phyloP scores from a whole-genome alignment of 2,113 vertebrate species.

The Serinus canaria region DNA sequence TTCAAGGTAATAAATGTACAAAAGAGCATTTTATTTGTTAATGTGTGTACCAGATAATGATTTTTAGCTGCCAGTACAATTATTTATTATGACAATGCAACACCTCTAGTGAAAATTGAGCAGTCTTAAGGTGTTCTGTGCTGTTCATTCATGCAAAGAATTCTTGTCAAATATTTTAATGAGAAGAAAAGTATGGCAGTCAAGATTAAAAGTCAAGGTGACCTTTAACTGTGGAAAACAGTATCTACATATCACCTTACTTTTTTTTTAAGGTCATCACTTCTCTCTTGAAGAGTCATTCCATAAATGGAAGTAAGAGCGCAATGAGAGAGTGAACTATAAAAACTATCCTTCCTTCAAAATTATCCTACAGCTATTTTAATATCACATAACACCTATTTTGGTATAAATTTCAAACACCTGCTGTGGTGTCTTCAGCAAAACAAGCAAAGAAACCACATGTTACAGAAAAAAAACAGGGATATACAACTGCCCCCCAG shows the following conservation, averaged over 20 bases:
- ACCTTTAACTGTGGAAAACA: conserved; percentile 67
- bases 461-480: not conserved
- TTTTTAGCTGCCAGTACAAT: conserved; percentile 32
- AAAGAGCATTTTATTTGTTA: conserved; percentile 9
- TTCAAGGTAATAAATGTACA: not conserved
- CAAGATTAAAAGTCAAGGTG: conserved; percentile 75
- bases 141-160: conserved; percentile 73
- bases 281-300: conserved; percentile 24
- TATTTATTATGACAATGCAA: conserved; percentile 47
- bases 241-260: conserved; percentile 47
- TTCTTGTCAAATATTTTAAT: conserved; percentile 81
- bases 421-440: not conserved
- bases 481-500: not conserved
- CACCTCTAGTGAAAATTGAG: conserved; percentile 37
- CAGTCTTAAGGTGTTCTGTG: conserved; percentile 55
- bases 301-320: not conserved
- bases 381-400: not conserved
- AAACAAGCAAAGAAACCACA: not conserved
- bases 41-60: conserved; percentile 12
- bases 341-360: not conserved
- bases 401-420: not conserved
- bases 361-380: not conserved
- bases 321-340: not conserved
- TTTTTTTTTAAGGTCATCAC: conserved; percentile 55
- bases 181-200: conserved; percentile 72